Percentiles rank a stretch among this genome's conserved stretches.
Conservation (phyloP, 2,797 vertebrate genomes). For the Enteromius thamalakanensis region DNA sequence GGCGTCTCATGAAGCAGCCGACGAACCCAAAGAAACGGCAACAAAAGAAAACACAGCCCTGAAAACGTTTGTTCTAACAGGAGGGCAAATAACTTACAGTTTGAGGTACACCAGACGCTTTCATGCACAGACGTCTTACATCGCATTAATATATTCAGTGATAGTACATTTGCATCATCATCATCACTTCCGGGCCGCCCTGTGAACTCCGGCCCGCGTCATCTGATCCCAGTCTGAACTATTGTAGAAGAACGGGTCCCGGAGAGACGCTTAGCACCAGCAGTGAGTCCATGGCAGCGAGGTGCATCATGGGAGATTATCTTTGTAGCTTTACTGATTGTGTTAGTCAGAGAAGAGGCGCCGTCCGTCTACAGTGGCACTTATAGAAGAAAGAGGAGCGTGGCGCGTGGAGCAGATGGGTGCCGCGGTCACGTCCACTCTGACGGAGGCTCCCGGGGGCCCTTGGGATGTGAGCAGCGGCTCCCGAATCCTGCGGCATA, state of each 20-base stretch:
- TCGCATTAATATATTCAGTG: conserved; percentile 90
- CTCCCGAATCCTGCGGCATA: conserved; percentile 85
- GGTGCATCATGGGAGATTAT: conserved; percentile 82
- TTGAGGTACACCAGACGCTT: conserved; percentile 81
- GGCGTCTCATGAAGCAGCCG: conserved; percentile 81
- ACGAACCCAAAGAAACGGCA: conserved; percentile 65
- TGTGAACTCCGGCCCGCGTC: conserved; percentile 84
- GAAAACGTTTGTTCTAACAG: conserved; percentile 88
- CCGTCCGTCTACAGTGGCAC: conserved; percentile 78
- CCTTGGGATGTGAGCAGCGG: conserved; percentile 89
- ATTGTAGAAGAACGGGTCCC: conserved; percentile 80
- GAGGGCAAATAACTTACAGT: conserved; percentile 97
- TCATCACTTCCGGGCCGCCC: conserved; percentile 92
- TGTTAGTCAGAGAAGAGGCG: conserved; percentile 67
- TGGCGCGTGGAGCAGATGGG: neutral
- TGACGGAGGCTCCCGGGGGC: conserved; percentile 86
- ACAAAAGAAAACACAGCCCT: conserved; percentile 67
- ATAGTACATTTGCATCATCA: conserved; percentile 85
- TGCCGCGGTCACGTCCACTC: conserved; percentile 87
- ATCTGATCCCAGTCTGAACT: conserved; percentile 77
- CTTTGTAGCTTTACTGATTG: conserved; percentile 79
- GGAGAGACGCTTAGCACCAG: conserved; percentile 82
- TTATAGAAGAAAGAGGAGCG: conserved; percentile 63
- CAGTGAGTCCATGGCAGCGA: conserved; percentile 75
- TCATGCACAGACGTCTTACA: conserved; percentile 94